Evolutionary conservation across 2,113 vertebrate genomes (phyloP), one percentile per base, ranked within the genome.

Genomic region (Calonectris borealis): DNA sequence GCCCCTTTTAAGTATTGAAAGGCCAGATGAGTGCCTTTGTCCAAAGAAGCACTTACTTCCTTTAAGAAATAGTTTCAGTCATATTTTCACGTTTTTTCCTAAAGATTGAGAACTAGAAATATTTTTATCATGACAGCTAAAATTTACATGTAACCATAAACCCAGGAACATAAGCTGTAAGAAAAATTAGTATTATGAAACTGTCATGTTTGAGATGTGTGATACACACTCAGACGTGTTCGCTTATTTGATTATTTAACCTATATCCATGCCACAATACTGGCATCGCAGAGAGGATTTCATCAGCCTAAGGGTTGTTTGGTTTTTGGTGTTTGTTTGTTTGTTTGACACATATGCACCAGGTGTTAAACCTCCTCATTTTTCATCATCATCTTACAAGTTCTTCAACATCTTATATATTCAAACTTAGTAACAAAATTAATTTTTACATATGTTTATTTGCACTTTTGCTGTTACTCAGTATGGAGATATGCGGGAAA

Each of bases 401-500:
- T 58, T 85, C 40, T 92, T 83, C 17, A 90, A 40, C 7, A 1
- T 75, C 16, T 34, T 51, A 46, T 15, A 1, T 46, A 40, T 27
- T 68, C n/a, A 42, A 54, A 60, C 1, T 40, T 51, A 76, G 16
- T 68, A 1, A 4, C 3, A 44, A 86, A 62, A 52, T 3, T 0
- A 58, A 17, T 16, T 58, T 82, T 91, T 60, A 60, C 18, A 13
- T 25, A 70, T 7, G 24, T 32, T 84, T 52, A 49, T 78, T 75
- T 78, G 27, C 3, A 55, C 7, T 86, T 92, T 48, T 72, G 6
- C 16, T 64, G 21, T 70, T 87, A 78, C 2, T 57, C 7, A 46
- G 2, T 14, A 26, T 57, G n/a, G 9, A 90, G 31, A 49, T 61
- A 72, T 0, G 17, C 42, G 4, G 2, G 11, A 72, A 78, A 69